These are phyloP conservation scores for Calliphora vicina DNA, from an alignment of 1,140 invertebrate species.

Conservation along the genomic window DNA sequence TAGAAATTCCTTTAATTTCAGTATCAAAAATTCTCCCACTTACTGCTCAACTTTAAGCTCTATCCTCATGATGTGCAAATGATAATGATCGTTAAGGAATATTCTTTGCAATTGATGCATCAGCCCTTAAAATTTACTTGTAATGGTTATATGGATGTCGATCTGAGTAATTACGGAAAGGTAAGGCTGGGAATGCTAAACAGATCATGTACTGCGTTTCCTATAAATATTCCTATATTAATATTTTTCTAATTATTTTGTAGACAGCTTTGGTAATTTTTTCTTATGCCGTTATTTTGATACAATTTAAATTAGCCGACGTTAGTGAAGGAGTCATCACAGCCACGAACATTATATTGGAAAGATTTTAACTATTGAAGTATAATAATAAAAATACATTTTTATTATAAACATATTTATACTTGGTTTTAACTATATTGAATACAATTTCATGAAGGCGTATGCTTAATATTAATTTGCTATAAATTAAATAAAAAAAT, in stretches of 20 bases:
- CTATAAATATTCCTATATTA: neutral
- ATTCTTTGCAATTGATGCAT: slow-evolving; percentile 5
- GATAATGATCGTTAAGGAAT: neutral
- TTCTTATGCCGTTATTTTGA: neutral
- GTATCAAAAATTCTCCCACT: neutral
- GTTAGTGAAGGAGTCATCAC: neutral
- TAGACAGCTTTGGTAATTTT: neutral
- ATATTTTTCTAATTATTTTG: neutral
- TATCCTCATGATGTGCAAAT: neutral
- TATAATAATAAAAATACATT: too few species aligned
- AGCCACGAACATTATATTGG: neutral
- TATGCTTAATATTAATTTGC: too few species aligned
- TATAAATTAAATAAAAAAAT: too few species aligned
- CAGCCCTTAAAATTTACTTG: neutral
- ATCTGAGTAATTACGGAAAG: neutral
- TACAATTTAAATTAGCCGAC: slow-evolving; percentile 3
- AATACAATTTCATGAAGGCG: too few species aligned
- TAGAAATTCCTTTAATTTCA: neutral
- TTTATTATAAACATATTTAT: too few species aligned
- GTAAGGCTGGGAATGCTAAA: neutral
- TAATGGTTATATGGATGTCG: slow-evolving; percentile 1
- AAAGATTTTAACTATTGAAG: neutral
- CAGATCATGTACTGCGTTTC: too few species aligned
- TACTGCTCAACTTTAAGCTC: neutral
- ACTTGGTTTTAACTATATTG: too few species aligned